Evolutionary conservation across 2,888 invertebrate genomes (phyloP), one percentile per base, ranked within the genome.

Genomic region (Parnassius orleans): DNA sequence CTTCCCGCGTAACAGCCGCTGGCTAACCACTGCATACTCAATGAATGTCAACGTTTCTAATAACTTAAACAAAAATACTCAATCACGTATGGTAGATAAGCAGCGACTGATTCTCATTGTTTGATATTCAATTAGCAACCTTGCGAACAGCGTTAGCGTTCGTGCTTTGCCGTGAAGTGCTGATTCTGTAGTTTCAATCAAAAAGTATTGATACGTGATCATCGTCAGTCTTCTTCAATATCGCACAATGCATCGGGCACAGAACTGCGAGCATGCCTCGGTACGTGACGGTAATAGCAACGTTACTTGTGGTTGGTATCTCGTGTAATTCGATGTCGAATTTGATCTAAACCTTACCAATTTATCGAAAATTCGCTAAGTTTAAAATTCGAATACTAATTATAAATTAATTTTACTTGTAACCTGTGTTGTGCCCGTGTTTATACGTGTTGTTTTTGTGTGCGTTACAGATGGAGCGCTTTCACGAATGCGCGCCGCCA

Each of bases 271-370:
- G 71, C 78, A 87, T 88, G 88, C 75, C 71, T 76, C 79, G 74
- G 73, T 80, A 80, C 81, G 83, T 84, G 83, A 79, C 72, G 76
- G 76, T 83, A 61, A 61, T 71, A 69, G 70, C 74, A 63, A 66
- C 79, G 46, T 69, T 81, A 59, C 64, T 78, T 54, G 68, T 81
- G 86, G 88, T 89, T 80, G 69, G 87, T 87, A 83, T 79, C 68
- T 53, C 57, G 60, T 66, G 55, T 56, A 58, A 55, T 52, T 47
- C 14, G 47, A 14, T 33, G 10, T 50, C 51, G 9, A 43, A 57
- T 51, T 11, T 51, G 2, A 7, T 51, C 24, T 33, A n/a, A 12
- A 51, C 19, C 10, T 7, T 15, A 12, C 42, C 3, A 11, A 19
- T 43, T 51, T 51, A 51, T 10, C 11, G 1, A 10, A 19, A 24